phyloP scores from a whole-genome alignment of 2,797 vertebrate species.

The Galago senegalensis region DNA sequence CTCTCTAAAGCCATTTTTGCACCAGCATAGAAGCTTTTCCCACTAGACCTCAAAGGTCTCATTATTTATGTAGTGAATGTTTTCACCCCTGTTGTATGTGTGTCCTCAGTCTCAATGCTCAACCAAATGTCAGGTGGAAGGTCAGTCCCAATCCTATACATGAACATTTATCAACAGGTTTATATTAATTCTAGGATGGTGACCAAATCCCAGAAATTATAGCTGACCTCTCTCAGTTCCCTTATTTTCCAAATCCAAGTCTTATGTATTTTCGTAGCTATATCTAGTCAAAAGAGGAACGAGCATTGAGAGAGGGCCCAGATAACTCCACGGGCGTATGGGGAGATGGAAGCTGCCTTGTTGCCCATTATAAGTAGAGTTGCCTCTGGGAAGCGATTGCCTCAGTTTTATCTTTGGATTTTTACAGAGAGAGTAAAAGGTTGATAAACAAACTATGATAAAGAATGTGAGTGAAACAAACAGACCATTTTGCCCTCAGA shows the following conservation, averaged over 20 bases:
- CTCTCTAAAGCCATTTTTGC: neutral
- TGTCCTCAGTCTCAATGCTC: neutral
- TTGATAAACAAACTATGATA: neutral
- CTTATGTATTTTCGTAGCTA: neutral
- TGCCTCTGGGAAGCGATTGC: neutral
- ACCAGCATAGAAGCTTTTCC: neutral
- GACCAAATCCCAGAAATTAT: neutral
- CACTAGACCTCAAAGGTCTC: neutral
- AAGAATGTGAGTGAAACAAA: neutral
- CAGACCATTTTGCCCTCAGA: neutral
- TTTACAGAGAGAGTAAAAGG: neutral
- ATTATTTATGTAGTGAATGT: neutral
- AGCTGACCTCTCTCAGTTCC: neutral
- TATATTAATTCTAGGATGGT: neutral
- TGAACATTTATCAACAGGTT: neutral
- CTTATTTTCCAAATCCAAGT: neutral
- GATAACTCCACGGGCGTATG: neutral
- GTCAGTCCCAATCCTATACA: neutral
- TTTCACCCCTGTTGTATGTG: neutral
- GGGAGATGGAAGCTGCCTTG: neutral
- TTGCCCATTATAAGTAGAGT: neutral
- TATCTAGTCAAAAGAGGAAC: neutral
- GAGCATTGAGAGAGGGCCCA: neutral
- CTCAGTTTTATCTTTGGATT: neutral
- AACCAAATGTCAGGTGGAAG: neutral